These are phyloP conservation scores for Typhlomys cinereus DNA, from an alignment of 2,113 vertebrate genomes.

Conservation along the genomic window DNA sequence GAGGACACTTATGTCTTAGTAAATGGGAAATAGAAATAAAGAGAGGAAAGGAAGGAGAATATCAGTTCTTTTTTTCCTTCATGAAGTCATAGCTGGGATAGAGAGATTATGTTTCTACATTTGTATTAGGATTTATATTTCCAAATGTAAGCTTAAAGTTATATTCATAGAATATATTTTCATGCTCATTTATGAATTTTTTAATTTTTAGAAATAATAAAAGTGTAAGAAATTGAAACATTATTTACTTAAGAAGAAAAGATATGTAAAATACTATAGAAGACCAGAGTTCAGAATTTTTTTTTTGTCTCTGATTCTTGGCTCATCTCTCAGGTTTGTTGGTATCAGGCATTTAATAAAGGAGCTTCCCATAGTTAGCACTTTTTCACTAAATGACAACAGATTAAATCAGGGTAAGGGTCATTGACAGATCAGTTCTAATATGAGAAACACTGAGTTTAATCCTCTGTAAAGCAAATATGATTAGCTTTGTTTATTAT, in stretches of 20 bases:
- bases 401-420: not conserved
- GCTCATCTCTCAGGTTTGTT: not conserved
- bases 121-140: not conserved
- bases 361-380: not conserved
- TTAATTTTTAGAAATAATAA: not conserved
- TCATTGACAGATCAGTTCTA: not conserved
- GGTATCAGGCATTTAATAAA: constrained; percentile 12
- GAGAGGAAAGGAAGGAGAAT: too few species aligned
- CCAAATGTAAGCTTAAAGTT: not conserved
- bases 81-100: not conserved
- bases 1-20: too few species aligned
- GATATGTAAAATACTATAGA: not conserved
- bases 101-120: not conserved
- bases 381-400: not conserved
- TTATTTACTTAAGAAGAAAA: not conserved
- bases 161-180: not conserved
- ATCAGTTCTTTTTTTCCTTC: too few species aligned
- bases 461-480: too few species aligned
- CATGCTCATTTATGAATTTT: not conserved
- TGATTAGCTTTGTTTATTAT: not conserved
- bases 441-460: not conserved
- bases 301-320: not conserved
- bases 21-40: too few species aligned
- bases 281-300: too few species aligned
- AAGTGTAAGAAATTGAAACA: not conserved